phyloP scores from a whole-genome alignment of 2,888 invertebrate species.

The Oligia fasciuncula region DNA sequence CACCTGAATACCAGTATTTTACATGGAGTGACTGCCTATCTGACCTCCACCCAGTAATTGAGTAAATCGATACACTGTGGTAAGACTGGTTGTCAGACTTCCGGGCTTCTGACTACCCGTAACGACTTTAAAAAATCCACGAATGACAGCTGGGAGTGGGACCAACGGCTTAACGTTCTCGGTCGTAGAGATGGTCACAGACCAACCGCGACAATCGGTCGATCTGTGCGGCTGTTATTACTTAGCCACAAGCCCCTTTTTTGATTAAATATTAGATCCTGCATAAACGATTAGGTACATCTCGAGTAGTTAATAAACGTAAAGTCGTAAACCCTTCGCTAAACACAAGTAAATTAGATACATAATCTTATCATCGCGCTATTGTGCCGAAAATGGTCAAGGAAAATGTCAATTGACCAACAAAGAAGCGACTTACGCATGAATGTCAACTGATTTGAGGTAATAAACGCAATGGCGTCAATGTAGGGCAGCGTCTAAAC shows the following conservation, averaged over 20 bases:
- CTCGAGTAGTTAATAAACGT: background rate
- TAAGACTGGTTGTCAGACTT: too few species aligned
- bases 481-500: constrained; percentile 4
- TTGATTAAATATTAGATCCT: too few species aligned
- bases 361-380: constrained; percentile 36
- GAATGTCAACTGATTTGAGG: constrained; percentile 16
- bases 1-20: too few species aligned
- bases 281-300: background rate
- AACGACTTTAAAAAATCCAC: too few species aligned
- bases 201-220: background rate
- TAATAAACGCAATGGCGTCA: background rate
- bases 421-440: constrained; percentile 32
- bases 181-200: background rate
- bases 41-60: too few species aligned
- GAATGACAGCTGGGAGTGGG: too few species aligned
- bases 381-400: constrained; percentile 49
- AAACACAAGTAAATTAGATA: constrained; percentile 38
- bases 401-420: constrained; percentile 52
- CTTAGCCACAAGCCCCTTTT: too few species aligned
- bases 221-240: too few species aligned
- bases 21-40: too few species aligned
- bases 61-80: too few species aligned
- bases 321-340: constrained; percentile 1
- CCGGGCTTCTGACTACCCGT: too few species aligned
- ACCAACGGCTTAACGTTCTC: too few species aligned